Base-by-base conservation (phyloP, 2,888 invertebrate species). In the Acronicta leporina region DNA sequence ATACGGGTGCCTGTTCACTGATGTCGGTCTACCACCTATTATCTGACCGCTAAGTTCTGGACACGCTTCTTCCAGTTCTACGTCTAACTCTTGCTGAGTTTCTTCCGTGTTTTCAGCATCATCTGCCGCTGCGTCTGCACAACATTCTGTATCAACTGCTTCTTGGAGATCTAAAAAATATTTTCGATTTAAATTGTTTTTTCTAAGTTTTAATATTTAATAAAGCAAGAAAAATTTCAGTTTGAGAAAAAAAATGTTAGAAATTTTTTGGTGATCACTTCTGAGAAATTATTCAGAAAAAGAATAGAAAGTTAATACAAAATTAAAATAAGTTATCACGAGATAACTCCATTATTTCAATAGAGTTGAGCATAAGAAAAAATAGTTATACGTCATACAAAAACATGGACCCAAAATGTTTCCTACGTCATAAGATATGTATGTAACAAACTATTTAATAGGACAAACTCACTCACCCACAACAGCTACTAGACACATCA, bases 31-130 rank as follows among this genome's bases (percentile, higher is more conserved):
- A 0, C 94, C 94, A 0, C 94, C 94, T 8, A 94, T 93, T 44
- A 94, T 94, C 83, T 94, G 93, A 0, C 92, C 94, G 27, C 88
- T 93, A 0, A 94, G 80, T 63, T 93, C 94, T 0, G 94, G 94
- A 33, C 94, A 94, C 0, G 78, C 87, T 2, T 87, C 89, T 53
- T 90, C 88, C 14, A 91, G 62, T 9, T 88, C 92, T 8, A 89
- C 56, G 1, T 90, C 88, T 40, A 88, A 83, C 7, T 87, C 82
- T 7, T 83, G 77, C 10, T 87, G 79, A 15, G 79, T 76, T 14
- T 81, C 78, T 15, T 75, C 79, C 7, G 59, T 64, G 7, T 73
- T 73, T 49, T 77, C 69, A 0, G 63, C 50, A 53, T 83, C 82
- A 10, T 86, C 82, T 10, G 77, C 71, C 38, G 80, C 80, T 46